Evolutionary conservation across 2,797 vertebrate genomes (phyloP), one percentile per base, ranked within the genome.

Genomic region (Manis crassicaudata): DNA sequence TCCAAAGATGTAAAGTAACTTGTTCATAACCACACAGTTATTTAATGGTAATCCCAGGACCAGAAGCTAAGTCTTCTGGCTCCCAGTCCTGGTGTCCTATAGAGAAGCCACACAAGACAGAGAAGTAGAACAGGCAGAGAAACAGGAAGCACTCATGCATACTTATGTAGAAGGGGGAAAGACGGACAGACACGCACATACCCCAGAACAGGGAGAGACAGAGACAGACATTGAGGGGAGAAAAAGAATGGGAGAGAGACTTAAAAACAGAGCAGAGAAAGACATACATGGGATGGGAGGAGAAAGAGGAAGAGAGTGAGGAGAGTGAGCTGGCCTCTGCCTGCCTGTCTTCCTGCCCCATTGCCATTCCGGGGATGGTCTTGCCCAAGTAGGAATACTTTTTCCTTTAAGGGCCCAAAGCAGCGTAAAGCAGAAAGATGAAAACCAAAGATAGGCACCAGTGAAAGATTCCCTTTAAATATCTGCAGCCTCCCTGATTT

Each of bases 11-110:
- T 82, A 56, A 88, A 90, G 70, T 85, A 77, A 70, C 23, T 77
- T 95, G 72, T 17, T 29, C 5, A 46, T 80, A 80, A 92, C 29
- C 46, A 82, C 27, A 72, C 62, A 82, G 73, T 29, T 52, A 63
- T 13, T 84, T 46, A 37, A 29, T 60, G 56, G 32, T 17, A 54
- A n/a, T 72, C 14, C 89, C 21, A 60, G 76, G 54, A 58, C 56
- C 23, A 77, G 65, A 77, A 87, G 9, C 40, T 52, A 56, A 37
- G 50, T 40, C 67, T 85, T 97, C 94, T 97, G 96, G 84, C 80
- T 96, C 96, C 62, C 72, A 56, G 94, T 90, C 65, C 63, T 75
- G 35, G 72, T 96, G 27, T 67, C 50, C 40, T 96, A 96, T 2
- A 29, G 52, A 80, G 79, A 92, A 85, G 23, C 40, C 60, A 70